Conservation (phyloP, 2,113 vertebrate species). For the Anguilla rostrata region DNA sequence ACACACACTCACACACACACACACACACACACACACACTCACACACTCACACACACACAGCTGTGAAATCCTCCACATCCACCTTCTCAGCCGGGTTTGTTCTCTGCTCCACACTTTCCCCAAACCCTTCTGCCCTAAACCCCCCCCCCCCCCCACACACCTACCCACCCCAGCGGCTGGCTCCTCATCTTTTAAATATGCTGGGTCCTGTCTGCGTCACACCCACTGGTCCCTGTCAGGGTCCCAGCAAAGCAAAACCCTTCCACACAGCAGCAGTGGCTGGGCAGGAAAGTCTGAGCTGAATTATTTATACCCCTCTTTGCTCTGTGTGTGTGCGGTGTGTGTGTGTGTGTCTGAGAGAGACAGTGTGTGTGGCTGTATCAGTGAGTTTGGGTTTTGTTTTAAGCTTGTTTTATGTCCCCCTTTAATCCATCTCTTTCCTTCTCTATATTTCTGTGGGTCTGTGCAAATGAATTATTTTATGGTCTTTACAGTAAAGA, state of each 20-base stretch:
- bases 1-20: neutral
- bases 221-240: neutral
- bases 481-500: no score
- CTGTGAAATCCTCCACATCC: constrained; percentile 1
- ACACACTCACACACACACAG: constrained; percentile 11
- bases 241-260: constrained; percentile 17
- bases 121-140: neutral
- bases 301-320: constrained; percentile 5
- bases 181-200: neutral
- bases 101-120: neutral
- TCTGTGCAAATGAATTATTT: neutral
- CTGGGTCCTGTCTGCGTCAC: neutral
- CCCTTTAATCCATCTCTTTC: no score
- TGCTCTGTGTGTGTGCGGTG: neutral
- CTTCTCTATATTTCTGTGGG: neutral
- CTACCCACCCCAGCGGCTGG: neutral
- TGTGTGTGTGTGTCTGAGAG: neutral
- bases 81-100: neutral
- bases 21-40: constrained; percentile 16
- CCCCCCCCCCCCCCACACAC: neutral
- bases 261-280: neutral
- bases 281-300: neutral
- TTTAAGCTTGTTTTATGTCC: no score
- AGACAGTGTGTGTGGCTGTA: no score
- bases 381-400: no score